A percentile compares a stretch with the other conserved stretches of the same genome.
Evolutionary conservation across 2,888 invertebrate genomes (phyloP).

Genomic region (Nineta flava): DNA sequence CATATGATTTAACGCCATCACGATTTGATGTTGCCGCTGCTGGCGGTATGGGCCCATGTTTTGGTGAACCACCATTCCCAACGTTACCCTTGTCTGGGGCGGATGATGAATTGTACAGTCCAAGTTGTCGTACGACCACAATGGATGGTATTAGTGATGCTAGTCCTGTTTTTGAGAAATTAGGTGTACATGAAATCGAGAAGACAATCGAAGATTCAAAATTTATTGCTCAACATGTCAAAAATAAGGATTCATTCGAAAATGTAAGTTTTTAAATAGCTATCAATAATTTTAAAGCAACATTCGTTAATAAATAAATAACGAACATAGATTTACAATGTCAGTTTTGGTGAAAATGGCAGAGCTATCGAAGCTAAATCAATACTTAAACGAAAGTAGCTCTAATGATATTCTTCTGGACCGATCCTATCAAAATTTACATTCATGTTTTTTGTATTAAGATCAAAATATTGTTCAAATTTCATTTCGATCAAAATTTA

Average conservation of each 20-base stretch:
- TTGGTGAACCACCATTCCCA: constrained; percentile 50
- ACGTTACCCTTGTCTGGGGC: constrained; percentile 56
- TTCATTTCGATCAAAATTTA: neutral
- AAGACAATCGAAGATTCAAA: constrained; percentile 84
- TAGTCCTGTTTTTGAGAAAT: constrained; percentile 70
- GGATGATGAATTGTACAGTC: constrained; percentile 71
- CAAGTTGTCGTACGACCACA: constrained; percentile 31
- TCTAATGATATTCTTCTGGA: too few relatives aligned
- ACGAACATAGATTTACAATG: too few relatives aligned
- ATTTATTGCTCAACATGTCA: constrained; percentile 90
- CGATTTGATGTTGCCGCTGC: constrained; percentile 51
- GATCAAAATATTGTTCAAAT: too few relatives aligned
- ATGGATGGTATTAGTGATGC: constrained; percentile 42
- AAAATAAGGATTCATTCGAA: constrained; percentile 87
- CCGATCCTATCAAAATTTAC: too few relatives aligned
- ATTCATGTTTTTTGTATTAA: too few relatives aligned
- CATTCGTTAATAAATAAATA: too few relatives aligned
- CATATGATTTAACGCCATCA: constrained; percentile 47
- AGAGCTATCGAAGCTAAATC: too few relatives aligned
- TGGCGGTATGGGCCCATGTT: constrained; percentile 41
- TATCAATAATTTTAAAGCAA: too few relatives aligned
- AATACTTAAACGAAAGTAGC: too few relatives aligned
- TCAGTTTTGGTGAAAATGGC: too few relatives aligned
- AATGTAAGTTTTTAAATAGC: constrained; percentile 60
- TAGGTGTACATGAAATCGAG: constrained; percentile 71